Conservation (phyloP, 92 coral and sea anemone species). For the Hydrozoanthus gracilis region DNA sequence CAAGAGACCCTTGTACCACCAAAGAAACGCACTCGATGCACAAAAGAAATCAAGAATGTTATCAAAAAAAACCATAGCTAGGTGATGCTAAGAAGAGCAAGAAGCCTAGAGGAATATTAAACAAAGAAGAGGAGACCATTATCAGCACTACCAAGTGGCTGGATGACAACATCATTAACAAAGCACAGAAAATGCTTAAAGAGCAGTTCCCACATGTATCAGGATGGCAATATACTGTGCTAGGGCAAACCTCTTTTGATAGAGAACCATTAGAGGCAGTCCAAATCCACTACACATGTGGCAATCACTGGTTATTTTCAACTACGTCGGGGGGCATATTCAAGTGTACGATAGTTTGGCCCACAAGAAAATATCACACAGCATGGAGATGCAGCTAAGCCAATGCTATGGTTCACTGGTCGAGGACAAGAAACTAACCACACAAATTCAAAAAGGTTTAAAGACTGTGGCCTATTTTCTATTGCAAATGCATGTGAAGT, state of each 20-base stretch:
- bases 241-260: slow-evolving; percentile 55
- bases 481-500: slow-evolving; percentile 57
- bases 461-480: slow-evolving; percentile 57
- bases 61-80: neutral
- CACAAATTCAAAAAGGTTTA: slow-evolving; percentile 57
- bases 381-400: slow-evolving; percentile 48
- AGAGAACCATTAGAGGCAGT: slow-evolving; percentile 48
- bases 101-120: slow-evolving; percentile 22
- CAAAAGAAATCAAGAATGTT: slow-evolving; percentile 38
- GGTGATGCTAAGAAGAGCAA: slow-evolving; percentile 9
- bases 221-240: slow-evolving; percentile 62
- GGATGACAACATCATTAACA: slow-evolving; percentile 56
- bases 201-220: slow-evolving; percentile 49
- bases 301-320: slow-evolving; percentile 68
- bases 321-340: slow-evolving; percentile 40
- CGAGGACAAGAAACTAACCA: slow-evolving; percentile 40
- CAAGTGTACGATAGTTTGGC: slow-evolving; percentile 53
- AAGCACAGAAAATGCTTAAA: slow-evolving; percentile 49
- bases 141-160: slow-evolving; percentile 54
- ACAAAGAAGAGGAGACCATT: slow-evolving; percentile 30
- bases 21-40: slow-evolving; percentile 25
- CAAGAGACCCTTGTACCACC: slow-evolving; percentile 12
- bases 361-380: slow-evolving; percentile 42
- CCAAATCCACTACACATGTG: slow-evolving; percentile 64
- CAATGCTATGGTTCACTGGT: slow-evolving; percentile 57